A percentile compares a stretch with the other conserved stretches of the same genome.
Evolutionary conservation across 2,888 invertebrate species (phyloP).

Genomic region (Strigamia crassipes): DNA sequence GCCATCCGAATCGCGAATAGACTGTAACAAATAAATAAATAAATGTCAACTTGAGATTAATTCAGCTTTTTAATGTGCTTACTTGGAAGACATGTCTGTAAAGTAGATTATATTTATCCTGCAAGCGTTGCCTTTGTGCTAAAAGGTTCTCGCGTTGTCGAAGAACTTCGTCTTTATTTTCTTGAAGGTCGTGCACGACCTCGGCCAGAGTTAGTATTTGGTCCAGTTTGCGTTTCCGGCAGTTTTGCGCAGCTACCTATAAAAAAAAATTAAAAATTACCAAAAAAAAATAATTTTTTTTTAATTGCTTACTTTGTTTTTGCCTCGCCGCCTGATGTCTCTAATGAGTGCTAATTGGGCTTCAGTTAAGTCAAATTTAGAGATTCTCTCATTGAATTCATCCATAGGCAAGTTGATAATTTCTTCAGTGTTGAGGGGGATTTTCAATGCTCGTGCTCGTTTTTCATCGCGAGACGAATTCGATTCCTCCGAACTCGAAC

Average conservation of each 20-base stretch:
- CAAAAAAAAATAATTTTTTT: neutral
- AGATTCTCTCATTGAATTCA: slow-evolving; percentile 93
- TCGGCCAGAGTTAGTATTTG: slow-evolving; percentile 90
- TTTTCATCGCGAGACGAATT: slow-evolving; percentile 75
- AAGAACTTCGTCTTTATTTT: slow-evolving; percentile 76
- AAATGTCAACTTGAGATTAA: neutral
- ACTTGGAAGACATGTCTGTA: slow-evolving; percentile 93
- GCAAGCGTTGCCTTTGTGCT: slow-evolving; percentile 77
- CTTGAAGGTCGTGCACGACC: slow-evolving; percentile 85
- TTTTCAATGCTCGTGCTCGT: slow-evolving; percentile 77
- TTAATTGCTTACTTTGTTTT: slow-evolving; percentile 73
- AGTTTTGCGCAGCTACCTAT: slow-evolving; percentile 96
- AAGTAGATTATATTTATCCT: slow-evolving; percentile 83
- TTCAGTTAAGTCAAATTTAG: slow-evolving; percentile 90
- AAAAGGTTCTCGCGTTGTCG: slow-evolving; percentile 76
- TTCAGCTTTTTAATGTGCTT: slow-evolving; percentile 52
- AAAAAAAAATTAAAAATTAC: neutral
- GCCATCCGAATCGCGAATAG: slow-evolving; percentile 4
- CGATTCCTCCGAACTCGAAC: slow-evolving; percentile 54
- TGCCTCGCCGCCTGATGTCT: slow-evolving; percentile 87
- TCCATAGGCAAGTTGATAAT: slow-evolving; percentile 97
- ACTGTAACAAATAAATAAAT: neutral
- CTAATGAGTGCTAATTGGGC: slow-evolving; percentile 89
- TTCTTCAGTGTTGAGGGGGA: slow-evolving; percentile 82
- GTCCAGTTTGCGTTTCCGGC: slow-evolving; percentile 92